Evolutionary conservation across 1,140 invertebrate species (phyloP).

Genomic region (Medauroidea extradentata): DNA sequence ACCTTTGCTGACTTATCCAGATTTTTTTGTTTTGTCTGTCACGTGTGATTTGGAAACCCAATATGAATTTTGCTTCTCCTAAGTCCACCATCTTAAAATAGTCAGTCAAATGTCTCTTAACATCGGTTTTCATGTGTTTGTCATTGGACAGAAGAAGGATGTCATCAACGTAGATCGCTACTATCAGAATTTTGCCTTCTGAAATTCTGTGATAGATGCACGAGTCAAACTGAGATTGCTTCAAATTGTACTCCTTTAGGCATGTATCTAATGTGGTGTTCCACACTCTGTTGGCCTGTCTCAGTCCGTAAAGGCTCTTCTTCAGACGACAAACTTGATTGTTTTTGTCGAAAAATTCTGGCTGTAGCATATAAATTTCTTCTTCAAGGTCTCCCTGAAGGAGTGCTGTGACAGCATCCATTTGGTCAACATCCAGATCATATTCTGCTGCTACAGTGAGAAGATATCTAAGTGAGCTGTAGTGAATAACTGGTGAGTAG

Average conservation of each 20-base stretch:
- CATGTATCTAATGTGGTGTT: constrained; percentile 23
- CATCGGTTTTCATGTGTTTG: background rate
- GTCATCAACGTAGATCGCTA: constrained; percentile 16
- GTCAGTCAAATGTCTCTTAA: constrained; percentile 11
- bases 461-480: constrained; percentile 10
- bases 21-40: constrained; percentile 12
- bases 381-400: constrained; percentile 33
- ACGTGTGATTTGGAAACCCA: constrained; percentile 23
- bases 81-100: constrained; percentile 25
- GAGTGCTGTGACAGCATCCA: constrained; percentile 28
- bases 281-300: constrained; percentile 27
- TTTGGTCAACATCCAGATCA: constrained; percentile 9
- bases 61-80: constrained; percentile 19
- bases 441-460: constrained; percentile 7
- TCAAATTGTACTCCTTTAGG: constrained; percentile 23
- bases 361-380: constrained; percentile 23
- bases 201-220: constrained; percentile 23
- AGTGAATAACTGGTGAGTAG: constrained; percentile 18
- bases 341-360: constrained; percentile 9
- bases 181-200: constrained; percentile 1
- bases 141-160: constrained; percentile 13
- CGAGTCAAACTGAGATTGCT: constrained; percentile 22
- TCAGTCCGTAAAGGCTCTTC: constrained; percentile 30
- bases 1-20: constrained; percentile 26
- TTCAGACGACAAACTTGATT: constrained; percentile 15